Evolutionary conservation across 2,888 invertebrate genomes (phyloP).

Genomic region (Caenorhabditis uteleia): DNA sequence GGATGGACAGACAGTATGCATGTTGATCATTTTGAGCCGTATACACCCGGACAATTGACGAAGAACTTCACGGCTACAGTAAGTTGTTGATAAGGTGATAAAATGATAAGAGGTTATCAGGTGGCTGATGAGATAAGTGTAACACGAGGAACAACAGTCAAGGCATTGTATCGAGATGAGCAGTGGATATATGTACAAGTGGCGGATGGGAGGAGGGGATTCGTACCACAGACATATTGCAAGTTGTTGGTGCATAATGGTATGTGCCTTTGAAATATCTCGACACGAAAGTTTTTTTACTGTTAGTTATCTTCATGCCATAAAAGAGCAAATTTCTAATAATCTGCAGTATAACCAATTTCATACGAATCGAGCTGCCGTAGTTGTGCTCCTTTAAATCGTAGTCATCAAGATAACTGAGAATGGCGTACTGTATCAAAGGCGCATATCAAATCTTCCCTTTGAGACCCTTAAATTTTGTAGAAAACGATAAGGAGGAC

Average conservation of each 20-base stretch:
- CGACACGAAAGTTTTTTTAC: too few relatives aligned
- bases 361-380: too few relatives aligned
- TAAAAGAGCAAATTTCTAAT: too few relatives aligned
- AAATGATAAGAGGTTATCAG: constrained; percentile 6
- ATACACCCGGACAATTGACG: constrained; percentile 30
- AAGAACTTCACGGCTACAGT: constrained; percentile 41
- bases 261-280: too few relatives aligned
- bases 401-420: too few relatives aligned
- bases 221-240: constrained; percentile 41
- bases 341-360: too few relatives aligned
- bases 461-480: too few relatives aligned
- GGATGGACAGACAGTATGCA: constrained; percentile 34
- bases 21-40: constrained; percentile 39
- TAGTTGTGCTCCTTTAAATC: too few relatives aligned
- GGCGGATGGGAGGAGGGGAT: constrained; percentile 42
- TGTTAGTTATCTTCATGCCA: too few relatives aligned
- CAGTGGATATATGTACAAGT: constrained; percentile 50
- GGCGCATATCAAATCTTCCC: too few relatives aligned
- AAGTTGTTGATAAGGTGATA: background rate
- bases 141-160: constrained; percentile 29
- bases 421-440: too few relatives aligned
- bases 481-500: too few relatives aligned
- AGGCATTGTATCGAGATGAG: constrained; percentile 45
- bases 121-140: constrained; percentile 39
- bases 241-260: constrained; percentile 16